Evolutionary conservation across 2,888 invertebrate species (phyloP), one percentile per base, ranked within the genome.

Genomic region (Gandaritis pyraliata): DNA sequence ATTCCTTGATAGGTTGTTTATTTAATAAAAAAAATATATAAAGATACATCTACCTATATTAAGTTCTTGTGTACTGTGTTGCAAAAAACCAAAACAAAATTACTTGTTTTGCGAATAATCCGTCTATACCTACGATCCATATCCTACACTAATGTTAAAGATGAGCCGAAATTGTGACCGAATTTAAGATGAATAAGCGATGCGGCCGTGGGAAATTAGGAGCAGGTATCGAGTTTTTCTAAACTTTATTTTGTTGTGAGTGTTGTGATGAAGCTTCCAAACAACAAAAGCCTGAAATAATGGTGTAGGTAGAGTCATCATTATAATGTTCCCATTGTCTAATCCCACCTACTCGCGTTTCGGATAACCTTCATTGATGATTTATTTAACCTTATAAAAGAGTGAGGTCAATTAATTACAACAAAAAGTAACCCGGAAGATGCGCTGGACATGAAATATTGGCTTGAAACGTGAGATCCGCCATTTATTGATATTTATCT

Each of bases 341-440:
- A 65, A 60, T 66, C 68, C 54, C 57, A 68, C 74, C 71, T 70
- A 64, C 66, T 58, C 68, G 65, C 58, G 55, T 53, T 58, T 54
- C 10, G 13, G 41, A 47, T 12, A 49, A 49, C 87, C 86, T 87
- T 84, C 83, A 76, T 71, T 73, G 76, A 82, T 82, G 81, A 82
- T 85, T 82, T 81, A 80, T 74, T 71, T 81, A 82, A 80, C 82
- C 83, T 86, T 83, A 75, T 71, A 70, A 62, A 71, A 66, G 63
- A 74, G 61, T 78, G 74, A 86, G 81, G 82, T 81, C 83, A 81
- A 73, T 67, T 85, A 83, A 86, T 86, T 85, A 81, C 79, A 77
- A 74, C 73, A 78, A 83, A 82, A 76, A 77, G 61, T 69, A 56
- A 83, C 85, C 82, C 88, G 88, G 89, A 89, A 89, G 82, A 76